These are phyloP conservation scores for Bombylius discolor DNA, from an alignment of 2,888 invertebrate genomes.

Conservation along the genomic window DNA sequence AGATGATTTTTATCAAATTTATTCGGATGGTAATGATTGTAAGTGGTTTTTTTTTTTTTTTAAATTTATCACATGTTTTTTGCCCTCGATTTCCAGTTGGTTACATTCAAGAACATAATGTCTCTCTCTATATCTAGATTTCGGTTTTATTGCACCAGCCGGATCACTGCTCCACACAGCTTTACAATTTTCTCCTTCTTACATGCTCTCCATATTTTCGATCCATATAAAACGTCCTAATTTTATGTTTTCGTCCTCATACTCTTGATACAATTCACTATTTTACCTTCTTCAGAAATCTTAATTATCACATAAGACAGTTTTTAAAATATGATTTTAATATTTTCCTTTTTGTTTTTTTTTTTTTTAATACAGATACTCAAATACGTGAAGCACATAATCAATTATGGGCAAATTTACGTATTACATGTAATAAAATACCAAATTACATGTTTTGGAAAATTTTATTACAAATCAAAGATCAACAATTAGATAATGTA, in stretches of 20 bases:
- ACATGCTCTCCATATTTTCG: no score
- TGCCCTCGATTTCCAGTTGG: no score
- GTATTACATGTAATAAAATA: conserved; percentile 24
- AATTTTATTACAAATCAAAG: conserved; percentile 26
- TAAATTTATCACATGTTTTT: no score
- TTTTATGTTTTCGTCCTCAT: no score
- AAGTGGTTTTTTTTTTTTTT: no score
- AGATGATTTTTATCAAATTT: conserved; percentile 25
- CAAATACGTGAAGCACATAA: conserved; percentile 22
- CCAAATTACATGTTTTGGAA: conserved; percentile 29
- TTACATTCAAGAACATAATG: conserved; percentile 3
- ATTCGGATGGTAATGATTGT: conserved; percentile 18
- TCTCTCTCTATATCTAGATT: background rate
- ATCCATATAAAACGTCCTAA: no score
- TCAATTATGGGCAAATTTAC: conserved; percentile 27
- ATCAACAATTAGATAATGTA: conserved; percentile 28
- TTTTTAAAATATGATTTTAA: no score
- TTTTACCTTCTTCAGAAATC: background rate
- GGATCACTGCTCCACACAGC: no score
- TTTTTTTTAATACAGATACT: background rate
- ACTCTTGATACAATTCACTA: no score
- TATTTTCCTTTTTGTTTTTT: background rate
- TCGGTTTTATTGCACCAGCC: no score
- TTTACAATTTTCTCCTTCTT: no score
- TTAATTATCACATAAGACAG: background rate